Conservation (phyloP, 2,797 vertebrate species). For the Anniella stebbinsi region DNA sequence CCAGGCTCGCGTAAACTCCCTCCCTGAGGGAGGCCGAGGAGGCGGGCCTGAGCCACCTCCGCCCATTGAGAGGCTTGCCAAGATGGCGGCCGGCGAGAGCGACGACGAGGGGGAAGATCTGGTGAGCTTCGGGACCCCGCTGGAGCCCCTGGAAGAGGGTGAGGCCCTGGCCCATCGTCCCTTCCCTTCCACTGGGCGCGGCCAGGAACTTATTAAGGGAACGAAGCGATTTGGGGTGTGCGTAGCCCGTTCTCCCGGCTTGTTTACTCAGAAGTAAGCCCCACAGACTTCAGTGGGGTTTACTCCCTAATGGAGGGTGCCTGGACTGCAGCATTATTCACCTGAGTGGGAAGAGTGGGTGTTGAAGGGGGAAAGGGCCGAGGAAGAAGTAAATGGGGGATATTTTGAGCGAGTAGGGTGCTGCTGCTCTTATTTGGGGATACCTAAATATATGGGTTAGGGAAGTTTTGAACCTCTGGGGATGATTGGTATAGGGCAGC, state of each 20-base stretch:
- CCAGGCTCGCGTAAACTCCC: not conserved
- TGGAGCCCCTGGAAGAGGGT: slow-evolving; percentile 93
- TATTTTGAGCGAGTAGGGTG: not conserved
- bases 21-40: not conserved
- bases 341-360: not conserved
- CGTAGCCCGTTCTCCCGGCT: too few species aligned
- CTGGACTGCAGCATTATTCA: not conserved
- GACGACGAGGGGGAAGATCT: slow-evolving; percentile 84
- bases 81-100: slow-evolving; percentile 84
- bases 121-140: slow-evolving; percentile 84
- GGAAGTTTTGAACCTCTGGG: not conserved
- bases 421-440: not conserved
- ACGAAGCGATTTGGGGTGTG: not conserved
- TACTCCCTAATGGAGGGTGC: not conserved
- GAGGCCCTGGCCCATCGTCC: not conserved
- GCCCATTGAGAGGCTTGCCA: not conserved
- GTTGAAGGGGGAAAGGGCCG: not conserved
- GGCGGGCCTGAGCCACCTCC: not conserved
- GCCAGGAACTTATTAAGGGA: not conserved
- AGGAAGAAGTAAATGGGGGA: not conserved
- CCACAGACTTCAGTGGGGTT: not conserved
- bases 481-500: too few species aligned
- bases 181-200: not conserved
- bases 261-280: not conserved
- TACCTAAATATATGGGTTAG: not conserved